A percentile compares a stretch with the other conserved stretches of the same genome.
Evolutionary conservation across 2,797 vertebrate genomes (phyloP).

Genomic region (Notolabrus celidotus): DNA sequence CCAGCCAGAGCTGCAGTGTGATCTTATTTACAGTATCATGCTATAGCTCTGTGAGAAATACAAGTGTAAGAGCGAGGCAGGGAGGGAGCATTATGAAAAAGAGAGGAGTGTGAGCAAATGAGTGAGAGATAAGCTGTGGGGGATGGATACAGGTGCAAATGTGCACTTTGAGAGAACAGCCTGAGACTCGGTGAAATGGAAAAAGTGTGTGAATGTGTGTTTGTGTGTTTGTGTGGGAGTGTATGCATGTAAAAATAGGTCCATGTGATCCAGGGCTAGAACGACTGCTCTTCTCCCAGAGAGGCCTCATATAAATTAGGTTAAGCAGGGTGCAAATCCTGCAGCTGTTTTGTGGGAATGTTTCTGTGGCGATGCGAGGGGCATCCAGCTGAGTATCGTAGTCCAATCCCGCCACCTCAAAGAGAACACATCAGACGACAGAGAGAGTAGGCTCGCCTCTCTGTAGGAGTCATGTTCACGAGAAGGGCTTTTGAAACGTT

Average conservation of each 20-base stretch:
- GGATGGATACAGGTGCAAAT: slow-evolving; percentile 41
- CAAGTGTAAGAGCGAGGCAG: slow-evolving; percentile 29
- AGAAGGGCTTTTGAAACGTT: slow-evolving; percentile 63
- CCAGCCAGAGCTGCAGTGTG: slow-evolving; percentile 69
- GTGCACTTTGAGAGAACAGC: slow-evolving; percentile 32
- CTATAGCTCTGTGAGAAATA: slow-evolving; percentile 52
- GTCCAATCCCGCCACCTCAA: slow-evolving; percentile 72
- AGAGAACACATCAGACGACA: slow-evolving; percentile 65
- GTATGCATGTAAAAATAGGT: slow-evolving; percentile 53
- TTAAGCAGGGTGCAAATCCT: slow-evolving; percentile 71
- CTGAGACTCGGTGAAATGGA: slow-evolving; percentile 35
- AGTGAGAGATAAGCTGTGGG: slow-evolving; percentile 40
- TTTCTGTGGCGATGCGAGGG: slow-evolving; percentile 43
- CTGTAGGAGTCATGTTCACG: slow-evolving; percentile 36
- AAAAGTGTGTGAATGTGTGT: slow-evolving; percentile 30
- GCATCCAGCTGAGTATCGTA: slow-evolving; percentile 68
- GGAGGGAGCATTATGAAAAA: slow-evolving; percentile 11
- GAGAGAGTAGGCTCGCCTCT: slow-evolving; percentile 34
- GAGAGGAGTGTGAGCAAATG: slow-evolving; percentile 40
- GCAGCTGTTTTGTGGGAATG: slow-evolving; percentile 66
- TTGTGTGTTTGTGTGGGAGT: not conserved
- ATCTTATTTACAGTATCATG: slow-evolving; percentile 64
- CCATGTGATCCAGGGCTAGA: slow-evolving; percentile 38
- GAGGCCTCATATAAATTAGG: slow-evolving; percentile 64
- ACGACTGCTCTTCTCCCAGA: slow-evolving; percentile 49